These are phyloP conservation scores for Hippoglossus hippoglossus DNA, from an alignment of 2,797 vertebrate genomes.

Conservation along the genomic window DNA sequence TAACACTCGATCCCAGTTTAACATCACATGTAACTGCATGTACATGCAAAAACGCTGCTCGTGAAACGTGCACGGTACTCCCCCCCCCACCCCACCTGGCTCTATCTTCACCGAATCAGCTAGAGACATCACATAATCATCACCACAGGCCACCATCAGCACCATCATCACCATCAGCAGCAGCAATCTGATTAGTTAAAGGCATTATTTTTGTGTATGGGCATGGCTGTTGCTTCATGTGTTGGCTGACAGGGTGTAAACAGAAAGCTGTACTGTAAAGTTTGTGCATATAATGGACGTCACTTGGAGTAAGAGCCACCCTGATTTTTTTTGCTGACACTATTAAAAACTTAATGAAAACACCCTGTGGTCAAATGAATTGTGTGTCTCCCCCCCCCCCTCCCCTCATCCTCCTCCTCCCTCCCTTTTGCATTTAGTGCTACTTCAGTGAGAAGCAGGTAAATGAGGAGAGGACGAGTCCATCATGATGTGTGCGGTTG, in stretches of 20 bases:
- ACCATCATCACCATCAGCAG: conserved; percentile 6
- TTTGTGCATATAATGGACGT: conserved; percentile 67
- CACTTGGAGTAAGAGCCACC: conserved; percentile 64
- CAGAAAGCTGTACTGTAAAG: conserved; percentile 70
- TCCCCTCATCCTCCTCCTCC: no score
- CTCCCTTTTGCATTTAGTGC: neutral
- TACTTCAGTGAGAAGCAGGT: neutral
- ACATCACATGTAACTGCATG: conserved; percentile 79
- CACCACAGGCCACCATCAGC: conserved; percentile 33
- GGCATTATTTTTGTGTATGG: conserved; percentile 80
- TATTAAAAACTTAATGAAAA: conserved; percentile 81
- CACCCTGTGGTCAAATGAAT: conserved; percentile 37
- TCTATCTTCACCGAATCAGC: conserved; percentile 72
- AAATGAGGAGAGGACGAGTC: neutral
- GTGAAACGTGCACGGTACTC: conserved; percentile 66
- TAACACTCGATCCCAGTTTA: conserved; percentile 63
- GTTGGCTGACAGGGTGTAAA: conserved; percentile 59
- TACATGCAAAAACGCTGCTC: conserved; percentile 75
- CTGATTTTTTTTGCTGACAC: conserved; percentile 70
- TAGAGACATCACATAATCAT: conserved; percentile 64
- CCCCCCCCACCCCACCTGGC: conserved; percentile 31
- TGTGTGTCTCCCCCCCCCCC: neutral
- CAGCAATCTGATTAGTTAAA: conserved; percentile 60
- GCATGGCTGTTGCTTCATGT: conserved; percentile 74
- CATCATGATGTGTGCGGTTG: neutral